Conservation (phyloP, 2,797 vertebrate genomes). For the Characodon lateralis region DNA sequence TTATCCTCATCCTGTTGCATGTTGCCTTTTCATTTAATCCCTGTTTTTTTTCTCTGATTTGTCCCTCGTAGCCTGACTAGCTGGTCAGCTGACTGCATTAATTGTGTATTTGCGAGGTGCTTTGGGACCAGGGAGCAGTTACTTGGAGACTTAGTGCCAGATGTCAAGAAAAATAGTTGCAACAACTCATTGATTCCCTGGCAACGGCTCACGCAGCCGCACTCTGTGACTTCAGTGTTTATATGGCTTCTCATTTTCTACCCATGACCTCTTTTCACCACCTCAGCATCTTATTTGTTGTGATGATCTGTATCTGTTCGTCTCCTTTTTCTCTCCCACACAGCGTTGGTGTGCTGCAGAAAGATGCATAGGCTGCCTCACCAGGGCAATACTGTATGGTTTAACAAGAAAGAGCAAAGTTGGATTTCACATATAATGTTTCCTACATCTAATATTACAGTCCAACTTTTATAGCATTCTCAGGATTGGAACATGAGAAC, state of each 20-base stretch:
- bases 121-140: constrained; percentile 63
- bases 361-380: constrained; percentile 42
- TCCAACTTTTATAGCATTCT: background rate
- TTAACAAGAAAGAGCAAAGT: constrained; percentile 41
- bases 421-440: constrained; percentile 6
- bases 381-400: constrained; percentile 11
- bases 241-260: constrained; percentile 46
- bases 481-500: constrained; percentile 1
- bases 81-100: constrained; percentile 66
- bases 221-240: constrained; percentile 36
- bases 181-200: constrained; percentile 62
- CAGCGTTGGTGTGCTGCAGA: constrained; percentile 55
- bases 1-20: constrained; percentile 58
- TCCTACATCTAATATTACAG: background rate
- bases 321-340: constrained; percentile 62
- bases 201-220: constrained; percentile 53
- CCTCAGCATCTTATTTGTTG: constrained; percentile 53
- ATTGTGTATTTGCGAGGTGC: constrained; percentile 73
- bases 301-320: constrained; percentile 61
- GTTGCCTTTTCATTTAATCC: constrained; percentile 31
- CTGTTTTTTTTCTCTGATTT: constrained; percentile 21
- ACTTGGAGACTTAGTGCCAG: constrained; percentile 73
- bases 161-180: constrained; percentile 72
- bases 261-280: constrained; percentile 62
- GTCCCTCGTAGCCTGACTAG: constrained; percentile 33